These are phyloP conservation scores for Speoplatyrhinus poulsoni DNA, from an alignment of 2,113 vertebrate genomes.

Conservation along the genomic window DNA sequence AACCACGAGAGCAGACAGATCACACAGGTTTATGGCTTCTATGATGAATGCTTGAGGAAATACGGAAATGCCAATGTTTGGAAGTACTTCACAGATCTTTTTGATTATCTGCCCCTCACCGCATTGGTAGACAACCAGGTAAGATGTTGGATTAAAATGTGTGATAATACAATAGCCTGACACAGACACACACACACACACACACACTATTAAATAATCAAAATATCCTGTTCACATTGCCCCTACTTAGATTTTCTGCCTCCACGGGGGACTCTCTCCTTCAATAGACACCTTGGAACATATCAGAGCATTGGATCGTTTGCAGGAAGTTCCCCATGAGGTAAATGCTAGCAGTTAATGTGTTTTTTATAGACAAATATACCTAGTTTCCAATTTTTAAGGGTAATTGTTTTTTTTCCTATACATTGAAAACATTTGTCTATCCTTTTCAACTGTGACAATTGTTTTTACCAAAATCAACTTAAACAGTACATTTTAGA, in stretches of 20 bases:
- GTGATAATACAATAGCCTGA: background rate
- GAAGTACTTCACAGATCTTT: slow-evolving; percentile 93
- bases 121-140: slow-evolving; percentile 98
- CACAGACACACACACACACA: too few species aligned
- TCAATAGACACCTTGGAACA: slow-evolving; percentile 99
- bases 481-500: too few species aligned
- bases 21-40: slow-evolving; percentile 80
- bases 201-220: background rate
- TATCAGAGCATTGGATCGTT: slow-evolving; percentile 95
- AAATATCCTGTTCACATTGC: background rate
- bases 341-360: slow-evolving; percentile 62
- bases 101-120: slow-evolving; percentile 89
- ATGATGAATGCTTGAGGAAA: slow-evolving; percentile 91
- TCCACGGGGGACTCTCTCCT: slow-evolving; percentile 95
- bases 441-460: too few species aligned
- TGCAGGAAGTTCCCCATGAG: slow-evolving; percentile 99
- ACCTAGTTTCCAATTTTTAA: too few species aligned
- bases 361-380: background rate
- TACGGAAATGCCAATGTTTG: slow-evolving; percentile 97
- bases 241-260: slow-evolving; percentile 89
- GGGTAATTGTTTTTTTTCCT: too few species aligned
- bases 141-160: slow-evolving; percentile 30
- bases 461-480: too few species aligned
- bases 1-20: slow-evolving; percentile 92
- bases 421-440: too few species aligned